Conservation (phyloP, 2,797 vertebrate genomes). For the Podargus strigoides region DNA sequence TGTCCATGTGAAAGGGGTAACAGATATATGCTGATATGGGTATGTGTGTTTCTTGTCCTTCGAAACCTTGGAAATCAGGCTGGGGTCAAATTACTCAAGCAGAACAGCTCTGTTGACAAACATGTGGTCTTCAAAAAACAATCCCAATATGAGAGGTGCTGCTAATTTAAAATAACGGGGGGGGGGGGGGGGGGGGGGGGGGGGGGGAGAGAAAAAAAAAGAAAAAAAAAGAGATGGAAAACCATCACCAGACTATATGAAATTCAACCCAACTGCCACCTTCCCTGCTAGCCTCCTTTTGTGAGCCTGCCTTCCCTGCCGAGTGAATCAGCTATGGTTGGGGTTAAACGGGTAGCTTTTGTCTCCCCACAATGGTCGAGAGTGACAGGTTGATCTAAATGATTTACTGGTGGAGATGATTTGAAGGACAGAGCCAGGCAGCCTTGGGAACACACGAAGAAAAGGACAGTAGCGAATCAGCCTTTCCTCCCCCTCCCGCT, state of each 20-base stretch:
- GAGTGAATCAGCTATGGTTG: conserved; percentile 67
- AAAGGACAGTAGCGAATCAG: conserved; percentile 46
- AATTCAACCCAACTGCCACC: conserved; percentile 58
- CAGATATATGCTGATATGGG: not conserved
- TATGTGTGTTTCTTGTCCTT: conserved; percentile 36
- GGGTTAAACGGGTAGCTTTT: conserved; percentile 73
- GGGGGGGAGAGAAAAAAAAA: no score
- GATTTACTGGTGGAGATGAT: conserved; percentile 72
- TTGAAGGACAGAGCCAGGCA: conserved; percentile 60
- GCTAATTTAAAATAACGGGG: conserved; percentile 56
- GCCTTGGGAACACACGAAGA: conserved; percentile 59
- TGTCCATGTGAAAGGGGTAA: conserved; percentile 47
- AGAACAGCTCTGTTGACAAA: conserved; percentile 66
- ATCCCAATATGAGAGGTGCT: conserved; percentile 14
- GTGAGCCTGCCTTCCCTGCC: conserved; percentile 53
- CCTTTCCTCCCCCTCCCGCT: conserved; percentile 1
- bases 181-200: not conserved
- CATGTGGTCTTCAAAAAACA: conserved; percentile 43
- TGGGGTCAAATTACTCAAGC: conserved; percentile 52
- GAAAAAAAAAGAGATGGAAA: not conserved
- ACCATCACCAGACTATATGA: conserved; percentile 22
- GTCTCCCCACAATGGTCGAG: conserved; percentile 60
- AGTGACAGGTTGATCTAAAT: conserved; percentile 68
- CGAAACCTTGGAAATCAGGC: conserved; percentile 24
- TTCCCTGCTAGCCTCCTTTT: conserved; percentile 49